These are phyloP conservation scores for Cosmorhoe ocellata DNA, from an alignment of 2,888 invertebrate genomes.

Conservation along the genomic window DNA sequence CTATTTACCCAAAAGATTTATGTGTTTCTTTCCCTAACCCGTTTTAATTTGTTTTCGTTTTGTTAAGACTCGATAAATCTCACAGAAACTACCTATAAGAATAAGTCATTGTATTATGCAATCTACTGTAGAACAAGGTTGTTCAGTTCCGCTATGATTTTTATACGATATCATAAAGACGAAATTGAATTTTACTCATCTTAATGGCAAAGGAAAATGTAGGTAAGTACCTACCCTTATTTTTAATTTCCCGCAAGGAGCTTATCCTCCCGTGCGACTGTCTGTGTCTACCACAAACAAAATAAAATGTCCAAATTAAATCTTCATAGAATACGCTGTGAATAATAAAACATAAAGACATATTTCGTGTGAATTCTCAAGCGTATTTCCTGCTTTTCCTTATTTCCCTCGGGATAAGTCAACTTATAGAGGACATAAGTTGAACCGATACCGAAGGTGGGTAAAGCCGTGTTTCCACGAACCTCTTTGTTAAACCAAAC, in stretches of 20 bases:
- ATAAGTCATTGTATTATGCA: too few relatives aligned
- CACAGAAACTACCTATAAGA: slow-evolving; percentile 7
- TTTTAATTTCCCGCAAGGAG: slow-evolving; percentile 11
- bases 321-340: slow-evolving; percentile 49
- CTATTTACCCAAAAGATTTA: slow-evolving; percentile 38
- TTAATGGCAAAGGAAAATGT: too few relatives aligned
- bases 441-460: slow-evolving; percentile 54
- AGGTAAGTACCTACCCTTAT: too few relatives aligned
- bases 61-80: slow-evolving; percentile 35
- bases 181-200: too few relatives aligned
- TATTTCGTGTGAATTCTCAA: slow-evolving; percentile 70
- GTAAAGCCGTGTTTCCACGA: slow-evolving; percentile 22
- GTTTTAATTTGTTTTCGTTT: slow-evolving; percentile 40
- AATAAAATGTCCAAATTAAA: slow-evolving; percentile 48
- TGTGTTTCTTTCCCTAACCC: slow-evolving; percentile 34
- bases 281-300: slow-evolving; percentile 25
- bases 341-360: slow-evolving; percentile 65
- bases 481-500: slow-evolving; percentile 8
- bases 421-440: slow-evolving; percentile 75
- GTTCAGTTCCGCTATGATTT: too few relatives aligned
- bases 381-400: slow-evolving; percentile 72
- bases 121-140: too few relatives aligned
- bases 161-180: too few relatives aligned
- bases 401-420: slow-evolving; percentile 78
- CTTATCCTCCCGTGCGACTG: slow-evolving; percentile 25